Percentiles rank a stretch among this genome's conserved stretches.
These are phyloP conservation scores for Centrocercus urophasianus DNA, from an alignment of 2,113 vertebrate genomes.

Conservation along the genomic window DNA sequence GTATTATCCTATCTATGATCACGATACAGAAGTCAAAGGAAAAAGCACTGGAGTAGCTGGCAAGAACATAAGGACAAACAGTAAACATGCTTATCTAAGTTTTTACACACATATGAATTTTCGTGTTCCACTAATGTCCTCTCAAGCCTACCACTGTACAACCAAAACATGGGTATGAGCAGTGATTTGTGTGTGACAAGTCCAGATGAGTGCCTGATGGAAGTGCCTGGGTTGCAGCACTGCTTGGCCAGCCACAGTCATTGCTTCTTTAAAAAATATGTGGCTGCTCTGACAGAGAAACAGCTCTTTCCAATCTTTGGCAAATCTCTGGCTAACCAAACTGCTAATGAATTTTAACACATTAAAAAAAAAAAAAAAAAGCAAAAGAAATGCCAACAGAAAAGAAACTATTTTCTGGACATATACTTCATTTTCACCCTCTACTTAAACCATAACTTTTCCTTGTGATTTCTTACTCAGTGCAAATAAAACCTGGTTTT, in stretches of 20 bases:
- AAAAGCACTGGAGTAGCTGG: neutral
- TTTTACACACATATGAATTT: neutral
- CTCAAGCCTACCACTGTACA: neutral
- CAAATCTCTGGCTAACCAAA: constrained; percentile 33
- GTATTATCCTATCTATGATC: neutral
- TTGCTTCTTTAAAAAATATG: neutral
- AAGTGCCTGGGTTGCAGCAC: neutral
- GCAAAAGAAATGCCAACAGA: neutral
- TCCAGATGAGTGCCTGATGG: neutral
- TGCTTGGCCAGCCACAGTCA: constrained; percentile 24
- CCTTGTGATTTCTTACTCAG: neutral
- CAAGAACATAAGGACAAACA: neutral
- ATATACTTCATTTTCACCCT: neutral
- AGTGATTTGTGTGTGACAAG: neutral
- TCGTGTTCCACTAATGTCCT: neutral
- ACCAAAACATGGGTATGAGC: neutral
- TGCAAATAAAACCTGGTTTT: neutral
- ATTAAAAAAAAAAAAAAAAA: neutral
- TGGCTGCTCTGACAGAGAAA: neutral
- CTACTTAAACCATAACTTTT: neutral
- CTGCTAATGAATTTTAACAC: neutral
- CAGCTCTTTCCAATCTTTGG: constrained; percentile 7
- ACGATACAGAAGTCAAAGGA: neutral
- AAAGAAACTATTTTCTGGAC: neutral
- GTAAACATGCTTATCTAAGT: neutral